Evolutionary conservation across 2,113 vertebrate genomes (phyloP).

Genomic region (Carlito syrichta): DNA sequence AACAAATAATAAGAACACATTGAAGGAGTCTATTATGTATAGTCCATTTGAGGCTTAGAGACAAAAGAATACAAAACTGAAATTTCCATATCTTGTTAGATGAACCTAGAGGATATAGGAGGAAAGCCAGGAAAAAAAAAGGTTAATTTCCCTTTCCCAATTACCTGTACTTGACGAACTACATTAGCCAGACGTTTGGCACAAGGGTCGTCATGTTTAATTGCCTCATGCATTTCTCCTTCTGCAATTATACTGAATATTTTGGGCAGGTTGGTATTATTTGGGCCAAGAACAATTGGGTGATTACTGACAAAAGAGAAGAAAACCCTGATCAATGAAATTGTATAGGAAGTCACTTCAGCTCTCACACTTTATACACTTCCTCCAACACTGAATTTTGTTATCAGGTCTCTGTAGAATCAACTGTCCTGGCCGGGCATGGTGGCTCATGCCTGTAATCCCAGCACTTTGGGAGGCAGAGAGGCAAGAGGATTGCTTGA

Average conservation of each 20-base stretch:
- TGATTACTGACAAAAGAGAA: slow-evolving; percentile 90
- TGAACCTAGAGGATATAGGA: too few relatives aligned
- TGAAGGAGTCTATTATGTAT: background rate
- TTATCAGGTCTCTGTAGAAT: background rate
- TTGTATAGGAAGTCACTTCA: background rate
- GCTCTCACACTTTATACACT: background rate
- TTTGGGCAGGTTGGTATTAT: slow-evolving; percentile 96
- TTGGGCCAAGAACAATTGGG: slow-evolving; percentile 94
- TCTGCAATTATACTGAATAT: slow-evolving; percentile 98
- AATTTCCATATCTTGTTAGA: background rate
- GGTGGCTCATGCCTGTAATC: too few relatives aligned
- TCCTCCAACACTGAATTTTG: background rate
- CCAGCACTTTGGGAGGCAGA: too few relatives aligned
- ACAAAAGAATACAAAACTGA: background rate
- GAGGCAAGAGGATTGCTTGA: too few relatives aligned
- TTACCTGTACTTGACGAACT: slow-evolving; percentile 97
- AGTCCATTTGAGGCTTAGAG: background rate
- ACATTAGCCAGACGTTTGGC: slow-evolving; percentile 96
- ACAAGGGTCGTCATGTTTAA: slow-evolving; percentile 95
- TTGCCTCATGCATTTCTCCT: slow-evolving; percentile 93
- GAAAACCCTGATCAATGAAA: background rate
- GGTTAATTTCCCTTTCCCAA: background rate
- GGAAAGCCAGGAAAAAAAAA: background rate
- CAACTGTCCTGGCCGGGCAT: too few relatives aligned
- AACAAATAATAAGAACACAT: background rate